Conservation (phyloP, 2,113 vertebrate genomes). For the Triplophysa dalaica region DNA sequence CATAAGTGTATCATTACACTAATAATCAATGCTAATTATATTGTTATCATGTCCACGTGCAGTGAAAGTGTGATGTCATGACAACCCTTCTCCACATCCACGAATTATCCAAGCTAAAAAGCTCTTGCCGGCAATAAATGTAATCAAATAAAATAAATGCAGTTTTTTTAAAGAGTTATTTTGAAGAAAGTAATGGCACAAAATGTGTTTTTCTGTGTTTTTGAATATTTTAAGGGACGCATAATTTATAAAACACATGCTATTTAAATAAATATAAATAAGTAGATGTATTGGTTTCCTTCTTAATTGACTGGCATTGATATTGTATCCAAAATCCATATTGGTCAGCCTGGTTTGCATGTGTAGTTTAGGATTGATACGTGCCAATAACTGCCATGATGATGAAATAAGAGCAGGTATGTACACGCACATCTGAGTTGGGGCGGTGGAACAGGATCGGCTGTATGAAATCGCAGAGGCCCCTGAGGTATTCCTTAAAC, state of each 20-base stretch:
- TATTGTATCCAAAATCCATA: constrained; percentile 9
- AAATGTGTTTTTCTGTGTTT: too few relatives aligned
- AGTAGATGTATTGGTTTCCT: neutral
- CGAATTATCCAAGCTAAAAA: too few relatives aligned
- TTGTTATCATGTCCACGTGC: too few relatives aligned
- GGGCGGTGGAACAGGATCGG: constrained; percentile 53
- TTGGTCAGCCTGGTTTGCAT: neutral
- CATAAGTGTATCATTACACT: too few relatives aligned
- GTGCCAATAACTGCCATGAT: constrained; percentile 34
- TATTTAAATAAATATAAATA: neutral
- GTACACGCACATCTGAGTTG: constrained; percentile 54
- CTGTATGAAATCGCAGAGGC: constrained; percentile 34
- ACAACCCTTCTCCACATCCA: too few relatives aligned
- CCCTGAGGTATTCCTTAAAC: constrained; percentile 22
- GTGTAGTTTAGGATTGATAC: neutral
- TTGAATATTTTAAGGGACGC: too few relatives aligned
- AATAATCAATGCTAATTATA: too few relatives aligned
- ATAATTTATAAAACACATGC: neutral
- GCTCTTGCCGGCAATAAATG: too few relatives aligned
- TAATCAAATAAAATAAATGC: too few relatives aligned
- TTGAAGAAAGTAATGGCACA: too few relatives aligned
- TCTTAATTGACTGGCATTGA: neutral
- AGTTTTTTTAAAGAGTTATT: too few relatives aligned
- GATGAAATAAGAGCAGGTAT: constrained; percentile 46
- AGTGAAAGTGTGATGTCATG: too few relatives aligned